Evolutionary conservation across 2,113 vertebrate species (phyloP), one percentile per base, ranked within the genome.

Genomic region (Girardinichthys multiradiatus): DNA sequence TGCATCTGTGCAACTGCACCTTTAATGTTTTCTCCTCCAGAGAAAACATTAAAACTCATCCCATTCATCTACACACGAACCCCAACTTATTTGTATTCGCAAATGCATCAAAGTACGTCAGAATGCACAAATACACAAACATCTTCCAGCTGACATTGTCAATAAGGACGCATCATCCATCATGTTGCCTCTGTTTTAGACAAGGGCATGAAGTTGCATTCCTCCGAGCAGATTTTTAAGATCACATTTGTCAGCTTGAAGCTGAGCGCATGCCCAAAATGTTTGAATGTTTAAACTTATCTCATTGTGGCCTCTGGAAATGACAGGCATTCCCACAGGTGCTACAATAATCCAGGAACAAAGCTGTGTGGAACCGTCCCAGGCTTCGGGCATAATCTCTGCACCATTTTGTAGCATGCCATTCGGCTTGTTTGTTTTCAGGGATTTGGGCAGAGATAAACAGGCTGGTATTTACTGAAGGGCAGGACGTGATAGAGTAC

Each of bases 251-350:
- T 87, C 84, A 77, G 42, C 77, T 67, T 76, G 39, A n/a, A 70
- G 72, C n/a, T 26, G 35, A 79, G 62, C 27, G 35, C 87, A 82
- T 86, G 74, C 87, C 72, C 81, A 76, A 73, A 64, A 87, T 77
- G 74, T 81, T 39, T 83, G 76, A 35, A 68, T 63, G 70, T 80
- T 90, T 83, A 82, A 87, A 89, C 83, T 77, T 87, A 87, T 79
- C 88, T 80, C 57, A 68, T 68, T 17, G 33, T 45, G 79, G 75
- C 71, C 73, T 78, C 71, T 77, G 74, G 39, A 79, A 48, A 29
- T 51, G 21, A 60, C 12, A 71, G 26, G 63, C 31, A 82, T 81
- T 80, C 80, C 57, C 70, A 45, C 64, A 42, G 62, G 75, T 64
- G 62, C 73, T 57, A 72, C 83, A 78, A 83, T 64, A 85, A 81